Conservation (phyloP, 1,140 invertebrate genomes). For the Macrostomum lignano region DNA sequence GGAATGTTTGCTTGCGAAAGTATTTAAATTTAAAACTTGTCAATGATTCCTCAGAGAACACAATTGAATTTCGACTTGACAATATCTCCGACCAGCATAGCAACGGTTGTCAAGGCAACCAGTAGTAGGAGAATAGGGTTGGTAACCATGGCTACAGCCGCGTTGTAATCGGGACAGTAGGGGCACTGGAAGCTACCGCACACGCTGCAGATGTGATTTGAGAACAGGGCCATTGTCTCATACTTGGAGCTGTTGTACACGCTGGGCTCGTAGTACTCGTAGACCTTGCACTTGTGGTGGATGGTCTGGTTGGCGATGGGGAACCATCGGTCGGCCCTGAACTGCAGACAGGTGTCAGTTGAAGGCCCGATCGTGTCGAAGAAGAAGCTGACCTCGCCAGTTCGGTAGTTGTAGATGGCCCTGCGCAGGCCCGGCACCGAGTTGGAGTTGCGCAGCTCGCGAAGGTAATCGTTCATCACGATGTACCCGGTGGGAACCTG, state of each 20-base stretch:
- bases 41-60: too few species aligned
- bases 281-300: slow-evolving; percentile 56
- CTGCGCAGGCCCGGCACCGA: slow-evolving; percentile 47
- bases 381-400: slow-evolving; percentile 58
- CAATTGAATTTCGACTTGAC: too few species aligned
- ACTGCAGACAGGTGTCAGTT: slow-evolving; percentile 56
- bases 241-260: slow-evolving; percentile 69
- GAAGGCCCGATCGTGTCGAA: slow-evolving; percentile 57
- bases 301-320: slow-evolving; percentile 83
- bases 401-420: slow-evolving; percentile 47
- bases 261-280: slow-evolving; percentile 86
- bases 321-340: slow-evolving; percentile 67
- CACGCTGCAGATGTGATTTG: slow-evolving; percentile 80
- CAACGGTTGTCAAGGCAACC: too few species aligned
- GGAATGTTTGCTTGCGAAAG: too few species aligned
- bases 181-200: slow-evolving; percentile 89
- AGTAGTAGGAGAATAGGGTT: too few species aligned
- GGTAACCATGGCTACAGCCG: too few species aligned
- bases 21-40: too few species aligned
- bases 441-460: slow-evolving; percentile 43
- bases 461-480: slow-evolving; percentile 58
- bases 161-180: slow-evolving; percentile 43
- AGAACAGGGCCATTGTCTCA: slow-evolving; percentile 53
- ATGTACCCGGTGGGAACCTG: too few species aligned
- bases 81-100: too few species aligned